Evolutionary conservation across 2,888 invertebrate species (phyloP).

Genomic region (Euplexia lucipara): DNA sequence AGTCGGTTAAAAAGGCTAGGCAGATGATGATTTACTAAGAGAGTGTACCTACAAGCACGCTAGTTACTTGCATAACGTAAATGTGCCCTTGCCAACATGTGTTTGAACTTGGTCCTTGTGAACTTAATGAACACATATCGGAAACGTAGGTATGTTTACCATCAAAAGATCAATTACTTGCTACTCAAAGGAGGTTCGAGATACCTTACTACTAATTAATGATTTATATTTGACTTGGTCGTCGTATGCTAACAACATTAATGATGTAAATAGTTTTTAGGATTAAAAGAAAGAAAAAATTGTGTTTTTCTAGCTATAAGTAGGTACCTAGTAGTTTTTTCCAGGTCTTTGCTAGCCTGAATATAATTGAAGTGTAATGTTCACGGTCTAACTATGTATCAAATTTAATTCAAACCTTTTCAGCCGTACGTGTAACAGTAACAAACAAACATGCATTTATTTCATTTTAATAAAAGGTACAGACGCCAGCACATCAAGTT

Average conservation of each 20-base stretch:
- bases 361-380: too few species aligned
- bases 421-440: too few species aligned
- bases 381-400: too few species aligned
- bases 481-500: too few species aligned
- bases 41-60: not conserved
- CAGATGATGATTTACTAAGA: constrained; percentile 1
- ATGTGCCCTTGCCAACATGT: not conserved
- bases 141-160: constrained; percentile 17
- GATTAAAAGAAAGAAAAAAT: not conserved
- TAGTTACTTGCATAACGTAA: not conserved
- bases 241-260: not conserved
- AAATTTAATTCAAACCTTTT: too few species aligned
- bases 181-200: constrained; percentile 1
- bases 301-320: too few species aligned
- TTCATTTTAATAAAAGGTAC: too few species aligned
- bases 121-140: constrained; percentile 2
- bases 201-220: not conserved
- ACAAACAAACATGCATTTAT: too few species aligned
- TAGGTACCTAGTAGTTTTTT: too few species aligned
- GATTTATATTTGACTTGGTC: not conserved
- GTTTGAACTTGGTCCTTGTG: constrained; percentile 2
- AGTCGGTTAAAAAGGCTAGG: too few species aligned
- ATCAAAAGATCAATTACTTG: constrained; percentile 3
- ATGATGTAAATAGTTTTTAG: not conserved
- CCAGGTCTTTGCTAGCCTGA: too few species aligned